Conservation (phyloP, 1,140 invertebrate genomes). For the Leptinotarsa texana region DNA sequence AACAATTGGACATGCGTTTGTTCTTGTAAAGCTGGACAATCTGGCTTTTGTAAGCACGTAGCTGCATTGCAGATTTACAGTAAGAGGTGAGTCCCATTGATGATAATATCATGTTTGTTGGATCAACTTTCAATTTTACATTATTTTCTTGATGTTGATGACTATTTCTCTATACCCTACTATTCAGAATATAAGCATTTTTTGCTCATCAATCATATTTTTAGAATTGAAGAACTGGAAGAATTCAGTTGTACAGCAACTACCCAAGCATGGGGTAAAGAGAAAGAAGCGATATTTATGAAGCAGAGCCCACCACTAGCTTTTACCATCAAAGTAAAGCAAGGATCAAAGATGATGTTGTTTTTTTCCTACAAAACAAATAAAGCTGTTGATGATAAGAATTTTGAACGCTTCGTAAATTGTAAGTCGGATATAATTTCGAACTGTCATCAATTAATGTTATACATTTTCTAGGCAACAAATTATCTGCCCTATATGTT, state of each 20-base stretch:
- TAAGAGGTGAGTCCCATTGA: neutral
- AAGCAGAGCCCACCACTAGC: too few relatives aligned
- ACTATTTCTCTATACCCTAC: too few relatives aligned
- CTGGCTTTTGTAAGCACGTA: neutral
- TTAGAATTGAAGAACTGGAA: neutral
- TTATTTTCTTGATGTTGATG: neutral
- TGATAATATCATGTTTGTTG: neutral
- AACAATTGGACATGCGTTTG: neutral
- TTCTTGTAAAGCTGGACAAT: constrained; percentile 4
- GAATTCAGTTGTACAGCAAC: neutral
- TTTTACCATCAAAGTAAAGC: too few relatives aligned
- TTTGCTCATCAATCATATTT: neutral
- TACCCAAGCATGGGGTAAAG: neutral
- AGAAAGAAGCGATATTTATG: too few relatives aligned
- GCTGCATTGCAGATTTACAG: neutral
- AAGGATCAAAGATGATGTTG: too few relatives aligned
- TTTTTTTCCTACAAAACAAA: too few relatives aligned
- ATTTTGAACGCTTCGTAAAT: too few relatives aligned
- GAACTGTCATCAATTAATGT: too few relatives aligned
- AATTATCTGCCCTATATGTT: neutral
- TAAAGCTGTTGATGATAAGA: too few relatives aligned
- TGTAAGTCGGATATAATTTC: too few relatives aligned
- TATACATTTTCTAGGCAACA: too few relatives aligned
- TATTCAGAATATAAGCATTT: neutral
- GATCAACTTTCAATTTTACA: neutral